A percentile compares a stretch with the other conserved stretches of the same genome.
Conservation (phyloP, 2,113 vertebrate species). For the Gymnobelideus leadbeateri region DNA sequence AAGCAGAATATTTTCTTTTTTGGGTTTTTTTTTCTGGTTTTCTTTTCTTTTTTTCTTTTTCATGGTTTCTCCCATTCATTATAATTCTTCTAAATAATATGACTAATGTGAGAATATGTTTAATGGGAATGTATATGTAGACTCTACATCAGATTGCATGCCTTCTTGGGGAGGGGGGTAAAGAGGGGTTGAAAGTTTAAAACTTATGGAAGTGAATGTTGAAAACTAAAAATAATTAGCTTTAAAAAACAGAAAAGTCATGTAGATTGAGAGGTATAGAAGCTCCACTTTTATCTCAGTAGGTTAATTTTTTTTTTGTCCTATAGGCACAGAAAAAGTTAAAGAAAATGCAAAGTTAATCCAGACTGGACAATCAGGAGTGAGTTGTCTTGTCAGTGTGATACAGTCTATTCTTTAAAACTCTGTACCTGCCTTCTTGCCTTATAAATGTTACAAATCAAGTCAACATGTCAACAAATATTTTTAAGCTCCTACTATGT, state of each 20-base stretch:
- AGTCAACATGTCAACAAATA: not conserved
- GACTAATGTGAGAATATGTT: no score
- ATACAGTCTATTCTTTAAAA: not conserved
- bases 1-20: no score
- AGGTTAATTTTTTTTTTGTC: slow-evolving; percentile 56
- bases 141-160: no score
- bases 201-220: no score
- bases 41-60: no score
- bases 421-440: not conserved
- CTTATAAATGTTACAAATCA: not conserved
- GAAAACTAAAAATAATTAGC: no score
- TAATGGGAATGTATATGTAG: no score
- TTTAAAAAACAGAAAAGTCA: slow-evolving; percentile 45
- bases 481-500: not conserved
- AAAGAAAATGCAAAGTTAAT: slow-evolving; percentile 72
- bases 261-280: slow-evolving; percentile 54
- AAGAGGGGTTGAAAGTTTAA: no score
- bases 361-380: slow-evolving; percentile 7
- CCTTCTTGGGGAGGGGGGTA: no score
- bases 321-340: slow-evolving; percentile 67
- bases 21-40: no score
- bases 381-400: not conserved
- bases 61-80: no score
- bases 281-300: slow-evolving; percentile 74
- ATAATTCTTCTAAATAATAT: no score